phyloP scores from a whole-genome alignment of 2,113 vertebrate species.

The Siniperca chuatsi region DNA sequence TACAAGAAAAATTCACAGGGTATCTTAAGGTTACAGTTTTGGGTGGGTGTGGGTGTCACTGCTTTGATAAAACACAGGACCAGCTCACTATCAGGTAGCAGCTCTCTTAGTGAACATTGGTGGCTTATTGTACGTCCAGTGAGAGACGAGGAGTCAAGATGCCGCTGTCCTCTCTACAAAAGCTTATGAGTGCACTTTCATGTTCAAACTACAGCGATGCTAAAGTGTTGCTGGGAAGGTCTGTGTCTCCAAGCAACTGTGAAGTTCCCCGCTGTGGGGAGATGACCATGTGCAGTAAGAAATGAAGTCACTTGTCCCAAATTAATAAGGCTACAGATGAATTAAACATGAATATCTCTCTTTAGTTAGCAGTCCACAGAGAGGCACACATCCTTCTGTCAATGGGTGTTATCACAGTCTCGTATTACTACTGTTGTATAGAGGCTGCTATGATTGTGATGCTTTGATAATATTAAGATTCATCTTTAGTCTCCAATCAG shows the following conservation, averaged over 20 bases:
- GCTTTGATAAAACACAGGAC: constrained; percentile 5
- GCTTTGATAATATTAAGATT: neutral
- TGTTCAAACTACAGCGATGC: constrained; percentile 16
- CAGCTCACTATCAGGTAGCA: neutral
- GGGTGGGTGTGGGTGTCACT: neutral
- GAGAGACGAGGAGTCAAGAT: constrained; percentile 12
- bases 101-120: neutral
- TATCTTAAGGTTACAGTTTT: neutral
- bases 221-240: constrained; percentile 26
- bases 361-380: constrained; percentile 9
- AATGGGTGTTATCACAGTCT: constrained; percentile 4
- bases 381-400: constrained; percentile 1
- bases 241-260: constrained; percentile 57
- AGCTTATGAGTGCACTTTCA: constrained; percentile 33
- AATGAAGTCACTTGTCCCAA: constrained; percentile 37
- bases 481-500: neutral
- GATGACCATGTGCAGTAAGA: constrained; percentile 10
- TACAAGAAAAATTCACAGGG: neutral
- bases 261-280: constrained; percentile 5
- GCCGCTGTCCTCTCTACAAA: neutral
- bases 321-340: constrained; percentile 44
- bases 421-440: neutral
- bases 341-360: constrained; percentile 53
- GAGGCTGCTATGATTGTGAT: neutral
- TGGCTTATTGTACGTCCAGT: neutral